Conservation (phyloP, 2,113 vertebrate species). For the Xyliphius kryptos region DNA sequence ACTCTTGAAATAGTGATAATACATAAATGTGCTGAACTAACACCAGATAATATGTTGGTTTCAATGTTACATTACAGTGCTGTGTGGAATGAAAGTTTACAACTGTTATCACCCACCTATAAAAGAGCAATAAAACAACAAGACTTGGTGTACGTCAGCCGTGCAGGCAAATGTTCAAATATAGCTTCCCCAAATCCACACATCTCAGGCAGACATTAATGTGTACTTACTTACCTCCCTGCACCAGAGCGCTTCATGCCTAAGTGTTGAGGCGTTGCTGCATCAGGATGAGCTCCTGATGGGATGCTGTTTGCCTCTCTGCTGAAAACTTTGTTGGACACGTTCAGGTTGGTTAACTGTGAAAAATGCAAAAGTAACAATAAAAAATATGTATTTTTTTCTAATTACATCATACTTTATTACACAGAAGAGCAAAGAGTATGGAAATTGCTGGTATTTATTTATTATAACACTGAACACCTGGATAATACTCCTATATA, state of each 20-base stretch:
- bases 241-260: conserved; percentile 38
- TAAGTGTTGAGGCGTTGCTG: conserved; percentile 56
- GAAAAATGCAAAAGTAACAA: conserved; percentile 44
- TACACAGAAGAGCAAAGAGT: too few species aligned
- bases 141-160: conserved; percentile 7
- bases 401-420: too few species aligned
- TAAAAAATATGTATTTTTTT: too few species aligned
- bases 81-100: neutral
- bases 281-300: conserved; percentile 51
- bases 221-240: conserved; percentile 50
- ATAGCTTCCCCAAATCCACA: neutral
- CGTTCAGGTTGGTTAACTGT: conserved; percentile 79
- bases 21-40: conserved; percentile 14
- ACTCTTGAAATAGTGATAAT: conserved; percentile 12
- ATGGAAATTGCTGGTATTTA: too few species aligned
- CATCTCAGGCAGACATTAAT: conserved; percentile 8
- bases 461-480: too few species aligned
- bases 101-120: conserved; percentile 12
- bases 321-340: conserved; percentile 68
- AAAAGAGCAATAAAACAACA: conserved; percentile 12
- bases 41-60: conserved; percentile 12
- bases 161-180: neutral
- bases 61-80: conserved; percentile 17
- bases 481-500: too few species aligned
- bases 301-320: conserved; percentile 57